Base-by-base conservation (phyloP, 1,140 invertebrate species). In the Drosophila nigrodunni region DNA sequence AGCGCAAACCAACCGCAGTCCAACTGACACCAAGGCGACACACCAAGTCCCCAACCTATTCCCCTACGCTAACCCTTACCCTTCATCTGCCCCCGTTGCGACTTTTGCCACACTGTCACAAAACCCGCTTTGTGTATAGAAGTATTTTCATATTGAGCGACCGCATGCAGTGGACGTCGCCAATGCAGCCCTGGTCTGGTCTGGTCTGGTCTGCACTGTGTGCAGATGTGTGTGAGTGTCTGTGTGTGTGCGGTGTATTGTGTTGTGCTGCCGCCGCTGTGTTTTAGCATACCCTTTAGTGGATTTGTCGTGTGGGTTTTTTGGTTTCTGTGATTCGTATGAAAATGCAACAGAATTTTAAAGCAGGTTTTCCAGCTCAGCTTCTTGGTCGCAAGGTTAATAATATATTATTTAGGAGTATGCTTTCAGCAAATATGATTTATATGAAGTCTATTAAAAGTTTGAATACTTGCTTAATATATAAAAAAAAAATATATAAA, bases 1-100 rank as follows among this genome's bases (percentile, higher is more conserved):
- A 89, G 83, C 83, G 80, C 83, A 89, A 88, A 73, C 80, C 85
- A 82, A 81, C 80, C 85, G 68, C 85, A 89, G 85, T 89, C 80
- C 85, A 68, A 83, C 77, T 88, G 77, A 80, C 80, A 88, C 77
- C 72, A 77, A 77, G 62, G 37, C 59, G 37, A 54, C 68, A 37
- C 58, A 57, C 21, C 30, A 30, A 30, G 21, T 64, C 13, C 18
- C 46, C 41, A 11, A 5, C 6, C 25, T 15, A 15, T 15, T 15
- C 15, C 25, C 30, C 43, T 9, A 5, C 37, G 11, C 58, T 50
- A 7, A 7, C 30, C 10, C 41, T 11, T n/a, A 30, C 44, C 9
- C 43, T 37, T n/a, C 0, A 4, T 34, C 50, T 35, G 49, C 9
- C 21, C 21, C 58, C 52, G 0, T 21, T 21, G 18, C 2, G 18